A percentile compares a stretch with the other conserved stretches of the same genome.
phyloP scores from a whole-genome alignment of 2,113 vertebrate species.

The Ceratotherium simum region DNA sequence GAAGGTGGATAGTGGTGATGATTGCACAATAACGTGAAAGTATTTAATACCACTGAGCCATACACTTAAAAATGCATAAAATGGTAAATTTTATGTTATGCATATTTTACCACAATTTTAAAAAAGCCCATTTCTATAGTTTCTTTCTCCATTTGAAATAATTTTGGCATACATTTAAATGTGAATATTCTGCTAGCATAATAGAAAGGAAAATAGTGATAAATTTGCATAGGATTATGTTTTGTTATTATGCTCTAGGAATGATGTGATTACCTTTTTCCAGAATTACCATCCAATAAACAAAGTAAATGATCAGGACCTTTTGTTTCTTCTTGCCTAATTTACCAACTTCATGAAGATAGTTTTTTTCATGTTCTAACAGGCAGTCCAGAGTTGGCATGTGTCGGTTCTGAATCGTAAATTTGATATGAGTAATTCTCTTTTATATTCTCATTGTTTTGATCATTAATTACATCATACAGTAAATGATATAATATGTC shows the following conservation, averaged over 20 bases:
- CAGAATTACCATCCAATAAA: conserved; percentile 19
- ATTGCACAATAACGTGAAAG: neutral
- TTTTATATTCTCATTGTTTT: neutral
- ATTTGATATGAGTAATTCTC: neutral
- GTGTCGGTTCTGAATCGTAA: neutral
- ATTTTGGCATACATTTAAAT: neutral
- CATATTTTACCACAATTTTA: neutral
- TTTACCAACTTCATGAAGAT: neutral
- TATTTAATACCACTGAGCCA: neutral
- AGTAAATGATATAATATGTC: neutral
- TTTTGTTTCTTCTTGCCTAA: neutral
- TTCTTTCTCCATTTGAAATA: neutral
- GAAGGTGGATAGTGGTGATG: neutral
- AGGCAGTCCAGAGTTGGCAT: neutral
- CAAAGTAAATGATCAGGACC: neutral
- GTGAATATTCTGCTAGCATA: neutral
- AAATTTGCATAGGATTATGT: neutral
- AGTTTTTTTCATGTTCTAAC: neutral
- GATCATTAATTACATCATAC: neutral
- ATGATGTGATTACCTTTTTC: neutral
- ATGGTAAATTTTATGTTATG: neutral
- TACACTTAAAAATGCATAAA: neutral
- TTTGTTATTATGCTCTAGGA: neutral
- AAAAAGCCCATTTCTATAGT: neutral
- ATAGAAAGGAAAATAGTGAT: neutral